phyloP scores from a whole-genome alignment of 2,888 invertebrate genomes.

The Lithosia quadra region DNA sequence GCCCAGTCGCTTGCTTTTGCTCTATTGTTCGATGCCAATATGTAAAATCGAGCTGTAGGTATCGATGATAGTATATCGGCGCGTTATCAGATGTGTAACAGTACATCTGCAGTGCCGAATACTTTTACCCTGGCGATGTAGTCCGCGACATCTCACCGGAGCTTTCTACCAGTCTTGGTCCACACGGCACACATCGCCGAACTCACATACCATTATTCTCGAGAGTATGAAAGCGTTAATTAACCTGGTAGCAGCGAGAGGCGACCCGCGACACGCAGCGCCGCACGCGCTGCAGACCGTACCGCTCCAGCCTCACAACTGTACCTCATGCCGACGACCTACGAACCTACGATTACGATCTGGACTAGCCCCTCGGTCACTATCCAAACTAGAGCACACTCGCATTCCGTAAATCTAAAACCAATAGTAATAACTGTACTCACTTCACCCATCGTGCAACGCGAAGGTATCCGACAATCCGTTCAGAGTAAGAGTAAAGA shows the following conservation, averaged over 20 bases:
- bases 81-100: conserved; percentile 76
- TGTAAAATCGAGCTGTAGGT: conserved; percentile 66
- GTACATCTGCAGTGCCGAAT: conserved; percentile 61
- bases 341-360: conserved; percentile 75
- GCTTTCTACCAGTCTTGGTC: conserved; percentile 67
- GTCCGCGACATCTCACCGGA: conserved; percentile 53
- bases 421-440: conserved; percentile 62
- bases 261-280: conserved; percentile 49
- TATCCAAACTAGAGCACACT: conserved; percentile 70
- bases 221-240: conserved; percentile 66
- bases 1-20: conserved; percentile 65
- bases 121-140: conserved; percentile 60
- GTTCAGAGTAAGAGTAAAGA: conserved; percentile 46
- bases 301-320: conserved; percentile 26
- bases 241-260: conserved; percentile 53
- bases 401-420: conserved; percentile 59
- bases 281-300: conserved; percentile 45
- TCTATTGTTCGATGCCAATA: conserved; percentile 65
- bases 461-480: conserved; percentile 55
- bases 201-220: conserved; percentile 58
- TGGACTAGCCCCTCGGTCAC: conserved; percentile 64
- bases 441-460: conserved; percentile 80
- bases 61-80: conserved; percentile 73
- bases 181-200: conserved; percentile 63
- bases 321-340: conserved; percentile 76